Conservation (phyloP, 1,140 invertebrate species). For the Drosophila athabasca region DNA sequence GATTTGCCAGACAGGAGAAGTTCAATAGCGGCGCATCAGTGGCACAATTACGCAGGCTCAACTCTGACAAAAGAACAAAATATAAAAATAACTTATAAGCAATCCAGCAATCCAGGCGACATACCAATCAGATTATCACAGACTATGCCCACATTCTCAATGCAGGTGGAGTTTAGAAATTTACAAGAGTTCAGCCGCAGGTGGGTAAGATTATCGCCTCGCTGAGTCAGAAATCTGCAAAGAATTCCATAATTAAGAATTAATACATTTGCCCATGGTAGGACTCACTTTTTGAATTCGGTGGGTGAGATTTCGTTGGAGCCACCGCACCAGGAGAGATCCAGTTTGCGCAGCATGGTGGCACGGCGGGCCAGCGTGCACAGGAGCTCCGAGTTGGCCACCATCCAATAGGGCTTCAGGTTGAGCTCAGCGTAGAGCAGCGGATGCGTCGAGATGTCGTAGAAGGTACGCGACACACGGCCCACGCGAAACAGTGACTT, state of each 20-base stretch:
- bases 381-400: constrained; percentile 84
- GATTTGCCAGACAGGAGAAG: constrained; percentile 86
- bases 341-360: constrained; percentile 89
- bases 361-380: constrained; percentile 84
- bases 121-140: constrained; percentile 89
- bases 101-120: no score
- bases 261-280: no score
- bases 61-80: constrained; percentile 84
- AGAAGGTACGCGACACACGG: constrained; percentile 90
- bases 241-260: neutral
- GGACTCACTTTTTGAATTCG: constrained; percentile 76
- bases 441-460: constrained; percentile 89
- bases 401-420: constrained; percentile 89
- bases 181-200: constrained; percentile 90
- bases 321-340: constrained; percentile 95
- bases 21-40: constrained; percentile 85
- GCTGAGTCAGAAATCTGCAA: constrained; percentile 88
- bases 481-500: constrained; percentile 90
- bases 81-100: neutral
- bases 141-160: constrained; percentile 86
- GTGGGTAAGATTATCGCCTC: constrained; percentile 88
- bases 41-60: constrained; percentile 86
- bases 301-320: constrained; percentile 84
- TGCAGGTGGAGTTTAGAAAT: constrained; percentile 88
- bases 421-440: constrained; percentile 91